Conservation (phyloP, 2,113 vertebrate species). For the Cavia aperea region DNA sequence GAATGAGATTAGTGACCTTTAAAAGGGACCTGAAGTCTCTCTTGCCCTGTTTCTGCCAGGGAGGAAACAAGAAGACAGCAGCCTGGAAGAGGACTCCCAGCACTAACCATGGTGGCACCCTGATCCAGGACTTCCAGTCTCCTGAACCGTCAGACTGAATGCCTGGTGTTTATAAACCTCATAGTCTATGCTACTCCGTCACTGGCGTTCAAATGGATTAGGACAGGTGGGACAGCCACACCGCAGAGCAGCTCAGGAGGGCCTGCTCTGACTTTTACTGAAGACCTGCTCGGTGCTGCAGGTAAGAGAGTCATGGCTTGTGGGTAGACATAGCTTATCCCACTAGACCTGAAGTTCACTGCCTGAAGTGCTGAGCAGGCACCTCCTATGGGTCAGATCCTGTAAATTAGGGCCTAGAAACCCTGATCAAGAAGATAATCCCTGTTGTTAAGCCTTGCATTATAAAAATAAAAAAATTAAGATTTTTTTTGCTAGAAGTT, state of each 20-base stretch:
- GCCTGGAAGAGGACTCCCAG: no score
- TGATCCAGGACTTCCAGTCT: background rate
- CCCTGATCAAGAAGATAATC: background rate
- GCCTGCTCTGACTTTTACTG: background rate
- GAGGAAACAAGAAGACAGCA: background rate
- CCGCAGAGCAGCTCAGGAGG: background rate
- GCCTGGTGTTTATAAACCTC: background rate
- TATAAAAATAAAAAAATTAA: background rate
- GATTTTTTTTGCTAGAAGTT: constrained; percentile 12
- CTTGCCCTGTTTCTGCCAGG: background rate
- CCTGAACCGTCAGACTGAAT: background rate
- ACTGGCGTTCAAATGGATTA: no score
- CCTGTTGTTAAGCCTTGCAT: background rate
- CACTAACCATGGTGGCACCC: background rate
- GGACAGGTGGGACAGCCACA: background rate
- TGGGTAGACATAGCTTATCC: rapidly evolving
- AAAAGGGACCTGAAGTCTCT: background rate
- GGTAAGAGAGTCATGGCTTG: background rate
- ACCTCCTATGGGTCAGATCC: background rate
- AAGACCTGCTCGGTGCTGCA: background rate
- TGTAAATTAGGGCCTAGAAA: background rate
- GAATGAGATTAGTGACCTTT: background rate
- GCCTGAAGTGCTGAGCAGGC: background rate
- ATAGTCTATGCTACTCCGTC: background rate
- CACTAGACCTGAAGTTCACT: background rate